These are phyloP conservation scores for Eupithecia vulgata DNA, from an alignment of 2,888 invertebrate genomes.

Conservation along the genomic window DNA sequence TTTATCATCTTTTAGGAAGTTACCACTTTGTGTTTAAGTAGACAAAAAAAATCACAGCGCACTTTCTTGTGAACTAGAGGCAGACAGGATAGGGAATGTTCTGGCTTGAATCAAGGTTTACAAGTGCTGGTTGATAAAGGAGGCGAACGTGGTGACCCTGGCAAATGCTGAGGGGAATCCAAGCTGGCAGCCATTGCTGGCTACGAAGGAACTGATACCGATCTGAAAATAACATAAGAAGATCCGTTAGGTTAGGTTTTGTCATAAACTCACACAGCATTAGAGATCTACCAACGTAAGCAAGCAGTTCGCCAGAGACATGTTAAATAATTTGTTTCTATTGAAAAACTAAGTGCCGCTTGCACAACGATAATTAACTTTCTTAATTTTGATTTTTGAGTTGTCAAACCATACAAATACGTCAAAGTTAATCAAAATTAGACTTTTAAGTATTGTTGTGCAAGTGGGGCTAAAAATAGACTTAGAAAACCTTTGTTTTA, in stretches of 20 bases:
- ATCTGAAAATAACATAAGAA: constrained; percentile 49
- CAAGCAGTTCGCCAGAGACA: no score
- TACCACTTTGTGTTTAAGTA: background rate
- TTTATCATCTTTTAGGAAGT: background rate
- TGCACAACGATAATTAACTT: no score
- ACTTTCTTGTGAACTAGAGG: background rate
- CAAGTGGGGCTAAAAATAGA: no score
- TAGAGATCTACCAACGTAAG: no score
- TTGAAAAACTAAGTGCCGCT: no score
- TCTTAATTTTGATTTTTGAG: no score
- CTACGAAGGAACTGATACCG: constrained; percentile 67
- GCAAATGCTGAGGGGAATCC: constrained; percentile 66
- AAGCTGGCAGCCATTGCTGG: constrained; percentile 54
- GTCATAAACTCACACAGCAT: no score
- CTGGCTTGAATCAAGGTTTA: constrained; percentile 34
- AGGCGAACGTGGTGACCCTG: constrained; percentile 60
- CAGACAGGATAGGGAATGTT: background rate
- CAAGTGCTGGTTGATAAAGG: constrained; percentile 56
- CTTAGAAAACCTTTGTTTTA: no score
- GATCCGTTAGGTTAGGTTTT: background rate
- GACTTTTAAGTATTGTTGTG: no score
- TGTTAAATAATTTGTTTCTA: no score
- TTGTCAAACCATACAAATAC: no score
- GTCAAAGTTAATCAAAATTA: no score
- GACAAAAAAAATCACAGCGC: background rate